Evolutionary conservation across 2,113 vertebrate species (phyloP).

Genomic region (human (Homo sapiens)): DNA sequence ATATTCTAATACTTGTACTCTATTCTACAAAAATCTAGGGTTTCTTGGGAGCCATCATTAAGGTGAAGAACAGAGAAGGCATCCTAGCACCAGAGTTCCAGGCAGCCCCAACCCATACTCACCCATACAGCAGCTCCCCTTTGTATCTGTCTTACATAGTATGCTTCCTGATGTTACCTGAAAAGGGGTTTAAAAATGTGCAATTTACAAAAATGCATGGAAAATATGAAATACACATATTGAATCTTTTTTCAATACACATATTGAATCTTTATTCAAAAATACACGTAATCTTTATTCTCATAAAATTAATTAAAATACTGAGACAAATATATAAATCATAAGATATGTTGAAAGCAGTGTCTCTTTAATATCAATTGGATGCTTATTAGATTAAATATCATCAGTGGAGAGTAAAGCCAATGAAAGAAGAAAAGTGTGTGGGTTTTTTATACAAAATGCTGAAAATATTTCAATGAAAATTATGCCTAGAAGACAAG

Average conservation of each 20-base stretch:
- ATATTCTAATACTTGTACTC: not conserved
- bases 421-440: not conserved
- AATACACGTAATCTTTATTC: not conserved
- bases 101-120: fast-evolving
- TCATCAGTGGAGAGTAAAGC: not conserved
- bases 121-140: not conserved
- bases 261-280: not conserved
- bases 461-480: constrained; percentile 12
- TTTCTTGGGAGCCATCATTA: not conserved
- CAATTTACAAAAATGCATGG: not conserved
- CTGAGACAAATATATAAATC: constrained; percentile 9
- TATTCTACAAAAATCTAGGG: not conserved
- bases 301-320: not conserved
- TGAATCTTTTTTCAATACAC: too few species aligned
- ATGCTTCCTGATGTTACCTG: not conserved
- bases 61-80: not conserved
- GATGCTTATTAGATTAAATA: constrained; percentile 12
- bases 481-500: not conserved
- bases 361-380: not conserved
- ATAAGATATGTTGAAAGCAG: constrained; percentile 8
- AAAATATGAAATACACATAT: not conserved
- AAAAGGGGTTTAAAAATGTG: not conserved
- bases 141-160: not conserved
- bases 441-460: not conserved
- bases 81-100: not conserved